These are phyloP conservation scores for Drosophila histrio DNA, from an alignment of 2,888 invertebrate species.

Conservation along the genomic window DNA sequence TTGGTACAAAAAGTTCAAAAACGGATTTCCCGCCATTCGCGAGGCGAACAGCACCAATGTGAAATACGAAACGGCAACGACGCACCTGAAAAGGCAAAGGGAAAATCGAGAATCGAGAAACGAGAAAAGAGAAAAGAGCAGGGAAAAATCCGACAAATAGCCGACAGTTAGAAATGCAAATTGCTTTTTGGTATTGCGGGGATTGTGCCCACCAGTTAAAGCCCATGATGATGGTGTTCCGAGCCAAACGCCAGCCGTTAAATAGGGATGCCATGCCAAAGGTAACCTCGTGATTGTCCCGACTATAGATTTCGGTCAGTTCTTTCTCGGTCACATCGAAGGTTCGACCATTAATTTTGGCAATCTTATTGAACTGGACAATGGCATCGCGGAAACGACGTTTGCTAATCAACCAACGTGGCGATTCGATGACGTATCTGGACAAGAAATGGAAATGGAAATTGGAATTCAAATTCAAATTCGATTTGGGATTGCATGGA, in stretches of 20 bases:
- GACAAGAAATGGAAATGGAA: background rate
- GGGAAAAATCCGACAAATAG: conserved; percentile 31
- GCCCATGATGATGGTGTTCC: conserved; percentile 86
- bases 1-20: conserved; percentile 88
- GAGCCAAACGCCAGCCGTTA: conserved; percentile 85
- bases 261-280: conserved; percentile 86
- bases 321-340: conserved; percentile 84
- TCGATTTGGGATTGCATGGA: conserved; percentile 5
- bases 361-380: conserved; percentile 85
- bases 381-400: conserved; percentile 85
- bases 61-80: conserved; percentile 85
- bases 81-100: conserved; percentile 83
- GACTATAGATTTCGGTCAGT: conserved; percentile 83
- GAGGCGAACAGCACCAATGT: conserved; percentile 86
- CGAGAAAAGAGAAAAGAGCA: background rate
- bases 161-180: conserved; percentile 69
- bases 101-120: background rate
- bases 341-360: conserved; percentile 85
- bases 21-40: conserved; percentile 87
- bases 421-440: conserved; percentile 88
- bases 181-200: conserved; percentile 48
- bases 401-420: conserved; percentile 87
- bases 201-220: conserved; percentile 85
- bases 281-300: conserved; percentile 82
- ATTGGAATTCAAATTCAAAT: conserved; percentile 20